These are phyloP conservation scores for Oreochromis mossambicus DNA, from an alignment of 2,797 vertebrate species.

Conservation along the genomic window DNA sequence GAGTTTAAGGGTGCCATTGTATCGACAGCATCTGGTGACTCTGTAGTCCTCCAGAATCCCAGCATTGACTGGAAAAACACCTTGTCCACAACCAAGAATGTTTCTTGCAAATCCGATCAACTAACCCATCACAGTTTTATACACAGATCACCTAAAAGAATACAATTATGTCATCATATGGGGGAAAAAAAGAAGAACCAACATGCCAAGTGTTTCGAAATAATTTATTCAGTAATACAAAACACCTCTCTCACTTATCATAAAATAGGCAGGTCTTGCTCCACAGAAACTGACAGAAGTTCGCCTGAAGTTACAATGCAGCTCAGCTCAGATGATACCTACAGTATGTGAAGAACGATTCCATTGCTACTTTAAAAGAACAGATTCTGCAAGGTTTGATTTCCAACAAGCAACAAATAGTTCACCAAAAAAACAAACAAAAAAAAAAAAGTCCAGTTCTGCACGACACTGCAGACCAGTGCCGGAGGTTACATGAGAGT, in stretches of 20 bases:
- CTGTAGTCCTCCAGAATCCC: rapidly evolving
- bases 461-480: not conserved
- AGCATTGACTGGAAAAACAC: not conserved
- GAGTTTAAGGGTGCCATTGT: not conserved
- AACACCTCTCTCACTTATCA: slow-evolving; percentile 61
- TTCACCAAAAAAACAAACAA: not conserved
- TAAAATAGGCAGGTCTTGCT: slow-evolving; percentile 62
- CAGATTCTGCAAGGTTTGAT: slow-evolving; percentile 18
- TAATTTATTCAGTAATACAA: slow-evolving; percentile 77
- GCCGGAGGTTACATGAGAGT: not conserved
- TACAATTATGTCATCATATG: not conserved
- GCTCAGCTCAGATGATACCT: slow-evolving; percentile 11
- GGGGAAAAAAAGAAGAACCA: not conserved
- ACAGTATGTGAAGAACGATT: slow-evolving; percentile 26
- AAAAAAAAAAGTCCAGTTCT: slow-evolving; percentile 22
- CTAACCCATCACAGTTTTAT: not conserved
- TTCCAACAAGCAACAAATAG: slow-evolving; percentile 34
- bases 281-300: slow-evolving; percentile 32
- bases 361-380: slow-evolving; percentile 41
- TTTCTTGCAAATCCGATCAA: not conserved
- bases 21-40: not conserved
- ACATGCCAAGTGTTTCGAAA: slow-evolving; percentile 48
- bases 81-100: rapidly evolving
- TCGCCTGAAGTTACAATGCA: not conserved
- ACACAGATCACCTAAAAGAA: not conserved